Evolutionary conservation across 2,797 vertebrate genomes (phyloP).

Genomic region (Thaleichthys pacificus): DNA sequence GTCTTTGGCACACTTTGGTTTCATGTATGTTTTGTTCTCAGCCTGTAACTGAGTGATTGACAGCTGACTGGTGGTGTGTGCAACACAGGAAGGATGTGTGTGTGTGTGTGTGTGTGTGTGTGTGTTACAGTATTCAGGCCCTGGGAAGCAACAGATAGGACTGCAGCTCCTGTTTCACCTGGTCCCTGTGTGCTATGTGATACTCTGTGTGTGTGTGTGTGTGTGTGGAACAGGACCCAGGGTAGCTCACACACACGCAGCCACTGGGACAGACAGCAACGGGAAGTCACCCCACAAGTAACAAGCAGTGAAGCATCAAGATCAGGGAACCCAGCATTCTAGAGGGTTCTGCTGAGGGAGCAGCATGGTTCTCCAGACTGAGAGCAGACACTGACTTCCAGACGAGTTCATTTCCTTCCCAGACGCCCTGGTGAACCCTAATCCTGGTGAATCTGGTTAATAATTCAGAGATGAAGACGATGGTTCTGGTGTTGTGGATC

Average conservation of each 20-base stretch:
- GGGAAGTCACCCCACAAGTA: constrained; percentile 43
- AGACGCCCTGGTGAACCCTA: constrained; percentile 40
- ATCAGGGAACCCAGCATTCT: constrained; percentile 57
- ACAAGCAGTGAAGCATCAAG: constrained; percentile 56
- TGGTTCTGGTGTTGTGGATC: constrained; percentile 66
- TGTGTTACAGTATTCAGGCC: constrained; percentile 37
- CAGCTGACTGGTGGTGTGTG: constrained; percentile 36
- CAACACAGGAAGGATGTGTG: constrained; percentile 42
- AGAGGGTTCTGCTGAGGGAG: constrained; percentile 17
- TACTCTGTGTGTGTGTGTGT: constrained; percentile 37
- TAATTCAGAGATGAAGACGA: constrained; percentile 71
- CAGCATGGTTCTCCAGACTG: constrained; percentile 35
- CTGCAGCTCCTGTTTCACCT: constrained; percentile 58
- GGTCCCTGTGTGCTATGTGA: constrained; percentile 37
- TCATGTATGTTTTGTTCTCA: constrained; percentile 40
- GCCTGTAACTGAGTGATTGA: constrained; percentile 42
- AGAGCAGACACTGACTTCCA: constrained; percentile 43
- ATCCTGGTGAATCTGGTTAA: constrained; percentile 33
- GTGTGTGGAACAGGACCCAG: constrained; percentile 68
- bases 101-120: constrained; percentile 37
- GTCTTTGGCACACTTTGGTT: constrained; percentile 27
- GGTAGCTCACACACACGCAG: constrained; percentile 42
- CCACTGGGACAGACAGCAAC: constrained; percentile 40
- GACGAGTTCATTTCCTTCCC: constrained; percentile 38
- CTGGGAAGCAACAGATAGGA: constrained; percentile 51